phyloP scores from a whole-genome alignment of 2,797 vertebrate species.

The Fundulus diaphanus region DNA sequence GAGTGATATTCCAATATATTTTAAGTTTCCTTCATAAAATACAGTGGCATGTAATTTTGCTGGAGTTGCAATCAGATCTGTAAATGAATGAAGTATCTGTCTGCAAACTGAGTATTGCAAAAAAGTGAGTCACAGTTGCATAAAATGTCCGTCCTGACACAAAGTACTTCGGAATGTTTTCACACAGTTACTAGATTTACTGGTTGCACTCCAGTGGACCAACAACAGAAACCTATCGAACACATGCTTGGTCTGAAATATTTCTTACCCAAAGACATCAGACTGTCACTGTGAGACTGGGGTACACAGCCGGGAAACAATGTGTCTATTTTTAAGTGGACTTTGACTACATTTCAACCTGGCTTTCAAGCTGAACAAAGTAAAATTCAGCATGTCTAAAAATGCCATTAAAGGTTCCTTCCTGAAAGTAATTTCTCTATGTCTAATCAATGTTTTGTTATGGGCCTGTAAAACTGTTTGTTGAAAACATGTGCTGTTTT shows the following conservation, averaged over 20 bases:
- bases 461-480: conserved; percentile 61
- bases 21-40: too few relatives aligned
- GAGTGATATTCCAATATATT: too few relatives aligned
- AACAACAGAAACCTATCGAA: conserved; percentile 11
- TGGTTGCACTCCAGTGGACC: neutral
- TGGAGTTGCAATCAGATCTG: neutral
- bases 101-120: too few relatives aligned
- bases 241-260: conserved; percentile 15
- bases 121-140: neutral
- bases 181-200: neutral
- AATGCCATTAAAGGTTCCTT: conserved; percentile 61
- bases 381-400: conserved; percentile 59
- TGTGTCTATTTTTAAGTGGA: conserved; percentile 19
- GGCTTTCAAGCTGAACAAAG: conserved; percentile 44
- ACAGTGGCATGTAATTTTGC: too few relatives aligned
- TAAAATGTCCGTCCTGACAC: neutral
- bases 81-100: neutral
- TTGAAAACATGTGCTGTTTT: conserved; percentile 44
- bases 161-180: conserved; percentile 6
- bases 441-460: conserved; percentile 53
- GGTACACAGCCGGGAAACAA: conserved; percentile 26
- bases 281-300: conserved; percentile 10
- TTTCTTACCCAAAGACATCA: conserved; percentile 13
- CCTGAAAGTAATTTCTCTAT: conserved; percentile 53
- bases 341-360: conserved; percentile 51